phyloP scores from a whole-genome alignment of 2,113 vertebrate genomes.

The Cynocephalus volans region DNA sequence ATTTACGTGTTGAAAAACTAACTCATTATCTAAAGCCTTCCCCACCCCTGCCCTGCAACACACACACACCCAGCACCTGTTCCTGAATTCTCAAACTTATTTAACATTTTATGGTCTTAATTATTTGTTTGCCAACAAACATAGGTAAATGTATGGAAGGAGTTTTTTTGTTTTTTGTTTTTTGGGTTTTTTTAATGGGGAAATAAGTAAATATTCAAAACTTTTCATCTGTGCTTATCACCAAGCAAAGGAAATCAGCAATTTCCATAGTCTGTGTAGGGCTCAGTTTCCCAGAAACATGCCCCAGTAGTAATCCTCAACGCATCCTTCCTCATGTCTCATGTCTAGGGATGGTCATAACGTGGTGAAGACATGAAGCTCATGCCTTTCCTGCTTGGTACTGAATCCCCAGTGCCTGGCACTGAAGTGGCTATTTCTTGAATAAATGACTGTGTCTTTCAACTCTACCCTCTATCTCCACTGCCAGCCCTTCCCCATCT shows the following conservation, averaged over 20 bases:
- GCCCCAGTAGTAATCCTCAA: background rate
- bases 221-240: background rate
- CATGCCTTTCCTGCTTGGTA: background rate
- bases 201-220: background rate
- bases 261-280: background rate
- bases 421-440: background rate
- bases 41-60: background rate
- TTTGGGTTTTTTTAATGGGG: no score
- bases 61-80: rapidly evolving
- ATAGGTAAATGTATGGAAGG: background rate
- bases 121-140: constrained; percentile 34
- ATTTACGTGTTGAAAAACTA: background rate
- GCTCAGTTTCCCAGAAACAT: background rate
- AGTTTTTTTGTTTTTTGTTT: background rate
- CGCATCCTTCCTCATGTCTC: background rate
- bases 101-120: background rate
- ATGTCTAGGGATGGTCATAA: background rate
- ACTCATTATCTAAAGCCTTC: background rate
- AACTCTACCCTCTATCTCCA: background rate
- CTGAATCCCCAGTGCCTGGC: background rate
- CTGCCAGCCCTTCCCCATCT: background rate
- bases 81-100: background rate
- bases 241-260: background rate
- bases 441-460: background rate
- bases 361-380: background rate